phyloP scores from a whole-genome alignment of 1,140 invertebrate species.

The Arctopsyche grandis region DNA sequence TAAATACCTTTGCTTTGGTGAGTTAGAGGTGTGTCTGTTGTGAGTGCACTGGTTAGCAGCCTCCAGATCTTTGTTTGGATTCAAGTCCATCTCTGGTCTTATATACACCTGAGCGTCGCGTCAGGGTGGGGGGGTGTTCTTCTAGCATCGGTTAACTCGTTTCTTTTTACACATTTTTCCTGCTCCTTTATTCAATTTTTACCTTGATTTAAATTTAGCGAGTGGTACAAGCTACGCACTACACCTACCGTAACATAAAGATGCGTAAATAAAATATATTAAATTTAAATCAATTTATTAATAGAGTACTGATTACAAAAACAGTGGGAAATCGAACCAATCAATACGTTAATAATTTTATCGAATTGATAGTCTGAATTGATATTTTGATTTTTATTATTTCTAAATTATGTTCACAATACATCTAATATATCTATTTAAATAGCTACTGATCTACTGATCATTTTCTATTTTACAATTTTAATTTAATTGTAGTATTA shows the following conservation, averaged over 20 bases:
- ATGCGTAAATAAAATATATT: too few species aligned
- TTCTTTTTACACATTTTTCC: neutral
- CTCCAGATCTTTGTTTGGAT: slow-evolving; percentile 17
- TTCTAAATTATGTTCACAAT: too few species aligned
- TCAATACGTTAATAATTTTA: too few species aligned
- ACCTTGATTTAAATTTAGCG: slow-evolving; percentile 39
- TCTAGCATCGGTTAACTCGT: neutral
- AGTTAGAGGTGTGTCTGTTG: neutral
- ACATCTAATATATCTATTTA: too few species aligned
- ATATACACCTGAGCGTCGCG: neutral
- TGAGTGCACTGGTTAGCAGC: slow-evolving; percentile 3
- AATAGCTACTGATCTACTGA: too few species aligned
- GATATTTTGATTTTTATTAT: too few species aligned
- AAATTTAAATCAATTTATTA: too few species aligned
- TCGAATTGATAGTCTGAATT: too few species aligned
- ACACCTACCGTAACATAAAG: neutral
- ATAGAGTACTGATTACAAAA: too few species aligned
- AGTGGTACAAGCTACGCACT: slow-evolving; percentile 12
- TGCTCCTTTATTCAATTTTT: neutral
- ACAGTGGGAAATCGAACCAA: too few species aligned
- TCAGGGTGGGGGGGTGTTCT: slow-evolving; percentile 6
- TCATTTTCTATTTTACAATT: too few species aligned
- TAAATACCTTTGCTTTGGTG: neutral
- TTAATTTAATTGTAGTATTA: too few species aligned
- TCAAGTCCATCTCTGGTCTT: neutral